These are phyloP conservation scores for Bombus difficillimus DNA, from an alignment of 1,140 invertebrate species.

Conservation along the genomic window DNA sequence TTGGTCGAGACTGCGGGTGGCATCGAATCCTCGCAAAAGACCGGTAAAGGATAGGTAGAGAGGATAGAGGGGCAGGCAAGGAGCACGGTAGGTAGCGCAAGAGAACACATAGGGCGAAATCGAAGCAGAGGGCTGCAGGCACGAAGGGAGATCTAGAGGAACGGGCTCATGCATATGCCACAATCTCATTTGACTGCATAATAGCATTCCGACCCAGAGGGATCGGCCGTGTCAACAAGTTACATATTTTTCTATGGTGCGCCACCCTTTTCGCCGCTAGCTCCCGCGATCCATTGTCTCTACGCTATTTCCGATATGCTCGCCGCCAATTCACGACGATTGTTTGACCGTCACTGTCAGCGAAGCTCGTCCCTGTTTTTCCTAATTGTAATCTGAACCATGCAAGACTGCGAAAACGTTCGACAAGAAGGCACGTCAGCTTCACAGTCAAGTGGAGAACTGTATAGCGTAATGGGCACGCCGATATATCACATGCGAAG, in stretches of 20 bases:
- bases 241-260: slow-evolving; percentile 75
- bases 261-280: slow-evolving; percentile 44
- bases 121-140: slow-evolving; percentile 21
- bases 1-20: slow-evolving; percentile 4
- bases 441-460: not conserved
- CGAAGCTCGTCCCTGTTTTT: not conserved
- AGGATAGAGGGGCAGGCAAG: not conserved
- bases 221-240: slow-evolving; percentile 82
- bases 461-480: not conserved
- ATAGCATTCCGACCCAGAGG: slow-evolving; percentile 78
- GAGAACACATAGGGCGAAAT: slow-evolving; percentile 33
- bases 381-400: too few relatives aligned
- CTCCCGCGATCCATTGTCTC: slow-evolving; percentile 41
- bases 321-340: slow-evolving; percentile 58
- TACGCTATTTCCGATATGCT: slow-evolving; percentile 19
- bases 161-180: slow-evolving; percentile 81
- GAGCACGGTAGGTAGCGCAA: not conserved
- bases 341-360: slow-evolving; percentile 41
- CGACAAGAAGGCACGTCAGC: too few relatives aligned
- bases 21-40: slow-evolving; percentile 12
- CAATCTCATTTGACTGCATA: slow-evolving; percentile 83
- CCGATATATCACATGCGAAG: too few relatives aligned
- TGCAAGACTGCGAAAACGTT: too few relatives aligned
- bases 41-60: slow-evolving; percentile 11
- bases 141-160: slow-evolving; percentile 50